Base-by-base conservation (phyloP, 2,888 invertebrate species). In the Drosophila mayaguana region DNA sequence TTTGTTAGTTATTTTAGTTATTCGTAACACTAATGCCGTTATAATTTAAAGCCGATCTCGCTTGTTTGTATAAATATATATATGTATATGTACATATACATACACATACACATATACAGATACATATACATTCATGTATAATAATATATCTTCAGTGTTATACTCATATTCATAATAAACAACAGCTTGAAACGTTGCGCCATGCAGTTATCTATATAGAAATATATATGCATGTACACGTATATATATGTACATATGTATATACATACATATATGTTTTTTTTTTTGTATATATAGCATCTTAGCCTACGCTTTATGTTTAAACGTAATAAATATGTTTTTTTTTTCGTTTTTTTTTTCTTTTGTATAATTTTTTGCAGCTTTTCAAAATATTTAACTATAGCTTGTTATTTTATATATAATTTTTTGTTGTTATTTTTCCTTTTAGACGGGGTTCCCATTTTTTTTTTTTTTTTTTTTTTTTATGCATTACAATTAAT, bases 371-470 rank as follows among this genome's bases (percentile, higher is more conserved):
- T 65, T 68, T 81, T 73, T 83, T 72, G 76, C 83, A 74, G 69
- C 55, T 56, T 74, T 81, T 81, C 72, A 81, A 83, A 83, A 85
- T 85, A 83, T 88, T 84, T 73, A 85, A 85, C 85, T 87, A 82
- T 74, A 81, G 69, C 72, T 68, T 71, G 79, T 70, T 74, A 67
- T 64, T 67, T 80, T 46, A 70, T 70, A 62, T 40, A 54, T 64
- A 55, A 20, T 11, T 43, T 43, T 11, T 69, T 46, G 61, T 18
- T 46, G 48, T 61, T 67, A 34, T 45, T 46, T 65, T 70, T 38
- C 34, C 50, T 72, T 79, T 71, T 69, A 60, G 70, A 83, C 78
- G 81, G 78, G 76, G 83, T 81, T 81, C 69, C 70, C 73, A 69
- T 73, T 77, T 68, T 48, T 16, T 25, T 46, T 16, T 28, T 28